phyloP scores from a whole-genome alignment of 2,113 vertebrate species.

The Macroglossus sobrinus region DNA sequence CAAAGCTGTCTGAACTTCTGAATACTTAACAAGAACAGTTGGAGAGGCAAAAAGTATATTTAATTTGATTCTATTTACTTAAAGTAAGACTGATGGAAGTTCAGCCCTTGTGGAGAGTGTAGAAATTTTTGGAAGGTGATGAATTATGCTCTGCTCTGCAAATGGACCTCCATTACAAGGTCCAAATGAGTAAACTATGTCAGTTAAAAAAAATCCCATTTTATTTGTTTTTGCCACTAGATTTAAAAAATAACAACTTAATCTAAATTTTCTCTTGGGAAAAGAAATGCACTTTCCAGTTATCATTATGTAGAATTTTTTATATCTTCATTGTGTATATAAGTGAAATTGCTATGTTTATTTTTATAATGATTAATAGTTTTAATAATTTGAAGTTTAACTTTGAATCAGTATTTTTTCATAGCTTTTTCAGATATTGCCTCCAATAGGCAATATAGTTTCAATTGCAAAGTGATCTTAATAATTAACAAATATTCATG shows the following conservation, averaged over 20 bases:
- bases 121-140: background rate
- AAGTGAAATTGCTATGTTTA: background rate
- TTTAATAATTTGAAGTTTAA: conserved; percentile 20
- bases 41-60: background rate
- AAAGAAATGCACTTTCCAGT: background rate
- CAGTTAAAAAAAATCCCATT: background rate
- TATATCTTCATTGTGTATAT: background rate
- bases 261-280: background rate
- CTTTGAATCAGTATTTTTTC: conserved; percentile 13
- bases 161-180: background rate
- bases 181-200: background rate
- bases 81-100: background rate
- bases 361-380: background rate
- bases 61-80: background rate
- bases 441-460: conserved; percentile 53
- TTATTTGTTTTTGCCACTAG: background rate
- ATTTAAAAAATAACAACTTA: background rate
- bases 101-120: background rate
- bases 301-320: conserved; percentile 4
- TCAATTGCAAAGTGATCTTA: background rate
- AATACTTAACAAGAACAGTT: background rate
- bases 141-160: background rate
- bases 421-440: conserved; percentile 12
- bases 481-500: conserved; percentile 51
- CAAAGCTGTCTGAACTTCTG: background rate